Conservation (phyloP, 2,888 invertebrate species). For the Diarsia brunnea region DNA sequence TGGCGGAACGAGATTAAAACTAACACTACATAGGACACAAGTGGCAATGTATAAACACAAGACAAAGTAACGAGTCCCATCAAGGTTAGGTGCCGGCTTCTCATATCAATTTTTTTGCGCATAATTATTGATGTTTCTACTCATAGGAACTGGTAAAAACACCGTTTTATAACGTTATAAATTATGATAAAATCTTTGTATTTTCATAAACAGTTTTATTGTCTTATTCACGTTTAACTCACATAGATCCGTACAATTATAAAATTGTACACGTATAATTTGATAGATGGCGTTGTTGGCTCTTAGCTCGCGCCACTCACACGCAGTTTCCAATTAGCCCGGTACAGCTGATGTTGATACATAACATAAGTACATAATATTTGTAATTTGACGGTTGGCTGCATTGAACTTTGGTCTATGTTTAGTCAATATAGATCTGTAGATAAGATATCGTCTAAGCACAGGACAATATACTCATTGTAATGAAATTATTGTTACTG, state of each 20-base stretch:
- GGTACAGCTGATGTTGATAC: not conserved
- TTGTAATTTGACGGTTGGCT: slow-evolving; percentile 22
- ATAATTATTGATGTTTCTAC: slow-evolving; percentile 9
- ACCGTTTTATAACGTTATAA: slow-evolving; percentile 3
- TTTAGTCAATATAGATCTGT: not conserved
- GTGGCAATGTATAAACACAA: slow-evolving; percentile 40
- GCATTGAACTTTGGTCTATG: slow-evolving; percentile 9
- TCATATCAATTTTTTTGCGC: slow-evolving; percentile 9
- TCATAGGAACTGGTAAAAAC: not conserved
- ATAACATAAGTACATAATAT: not conserved
- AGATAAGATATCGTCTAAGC: not conserved
- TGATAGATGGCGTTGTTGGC: slow-evolving; percentile 29
- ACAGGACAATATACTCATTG: no score
- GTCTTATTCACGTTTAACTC: not conserved
- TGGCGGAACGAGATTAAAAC: slow-evolving; percentile 32
- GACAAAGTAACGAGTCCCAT: not conserved
- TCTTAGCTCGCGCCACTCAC: not conserved
- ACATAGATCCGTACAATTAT: not conserved
- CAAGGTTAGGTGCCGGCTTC: slow-evolving; percentile 35
- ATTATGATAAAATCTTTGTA: not conserved
- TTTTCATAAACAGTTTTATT: not conserved
- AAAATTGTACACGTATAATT: not conserved
- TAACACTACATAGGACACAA: slow-evolving; percentile 13
- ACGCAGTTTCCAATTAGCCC: not conserved
- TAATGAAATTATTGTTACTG: not conserved